phyloP scores from a whole-genome alignment of 2,797 vertebrate species.

The Notamacropus eugenii region DNA sequence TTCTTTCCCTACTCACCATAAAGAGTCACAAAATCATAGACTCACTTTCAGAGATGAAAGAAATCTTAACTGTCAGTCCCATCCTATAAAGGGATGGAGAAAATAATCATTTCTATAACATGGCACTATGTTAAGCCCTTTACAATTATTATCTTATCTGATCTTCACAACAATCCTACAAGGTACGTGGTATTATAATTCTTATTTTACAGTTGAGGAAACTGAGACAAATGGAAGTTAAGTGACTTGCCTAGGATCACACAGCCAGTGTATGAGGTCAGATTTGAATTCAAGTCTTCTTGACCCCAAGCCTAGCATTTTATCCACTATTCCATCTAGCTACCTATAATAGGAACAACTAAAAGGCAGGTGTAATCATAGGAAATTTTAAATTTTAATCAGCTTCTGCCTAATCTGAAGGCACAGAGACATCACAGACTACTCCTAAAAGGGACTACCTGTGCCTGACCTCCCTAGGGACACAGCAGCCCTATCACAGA shows the following conservation, averaged over 20 bases:
- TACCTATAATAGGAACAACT: too few relatives aligned
- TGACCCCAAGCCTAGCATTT: background rate
- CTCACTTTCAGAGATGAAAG: background rate
- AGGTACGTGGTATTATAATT: background rate
- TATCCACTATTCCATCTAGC: background rate
- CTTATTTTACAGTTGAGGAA: background rate
- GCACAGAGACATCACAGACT: too few relatives aligned
- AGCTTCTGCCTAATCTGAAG: too few relatives aligned
- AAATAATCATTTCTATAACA: background rate
- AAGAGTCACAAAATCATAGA: background rate
- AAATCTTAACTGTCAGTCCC: background rate
- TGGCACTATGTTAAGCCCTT: background rate
- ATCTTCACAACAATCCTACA: background rate
- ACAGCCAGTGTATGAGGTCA: background rate
- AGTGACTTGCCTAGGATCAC: background rate
- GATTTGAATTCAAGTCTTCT: background rate
- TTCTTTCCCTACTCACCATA: background rate
- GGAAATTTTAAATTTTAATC: too few relatives aligned
- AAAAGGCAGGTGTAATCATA: too few relatives aligned
- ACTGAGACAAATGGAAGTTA: background rate
- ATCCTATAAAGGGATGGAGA: background rate
- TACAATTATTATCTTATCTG: background rate
- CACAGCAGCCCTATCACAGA: too few relatives aligned
- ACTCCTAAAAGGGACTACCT: too few relatives aligned
- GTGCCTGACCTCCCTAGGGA: too few relatives aligned